These are phyloP conservation scores for Bombus picipes DNA, from an alignment of 1,140 invertebrate genomes.

Conservation along the genomic window DNA sequence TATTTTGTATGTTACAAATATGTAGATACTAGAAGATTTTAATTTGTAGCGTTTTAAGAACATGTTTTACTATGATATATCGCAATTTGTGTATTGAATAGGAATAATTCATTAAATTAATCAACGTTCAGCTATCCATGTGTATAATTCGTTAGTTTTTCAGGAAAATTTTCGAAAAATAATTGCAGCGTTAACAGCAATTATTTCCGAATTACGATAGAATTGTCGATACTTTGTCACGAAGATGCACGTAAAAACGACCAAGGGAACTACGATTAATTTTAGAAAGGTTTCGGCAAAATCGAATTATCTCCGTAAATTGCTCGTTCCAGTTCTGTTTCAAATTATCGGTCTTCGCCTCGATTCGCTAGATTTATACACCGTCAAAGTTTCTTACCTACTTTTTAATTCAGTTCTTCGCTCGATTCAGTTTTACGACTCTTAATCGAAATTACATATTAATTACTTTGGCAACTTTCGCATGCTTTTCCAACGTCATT, in stretches of 20 bases:
- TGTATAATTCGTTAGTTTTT: not conserved
- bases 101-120: not conserved
- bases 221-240: not conserved
- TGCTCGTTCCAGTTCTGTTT: not conserved
- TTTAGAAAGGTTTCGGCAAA: not conserved
- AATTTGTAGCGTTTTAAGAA: too few relatives aligned
- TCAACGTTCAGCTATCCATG: not conserved
- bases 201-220: not conserved
- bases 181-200: not conserved
- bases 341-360: not conserved
- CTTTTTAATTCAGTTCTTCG: not conserved
- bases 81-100: not conserved
- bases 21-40: too few relatives aligned
- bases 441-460: not conserved
- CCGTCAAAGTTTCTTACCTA: not conserved
- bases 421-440: not conserved
- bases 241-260: too few relatives aligned
- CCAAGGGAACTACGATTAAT: not conserved
- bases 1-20: too few relatives aligned
- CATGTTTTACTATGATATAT: not conserved
- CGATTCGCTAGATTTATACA: not conserved
- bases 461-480: slow-evolving; percentile 2
- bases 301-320: not conserved
- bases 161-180: not conserved
- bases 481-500: too few relatives aligned